Conservation (phyloP, 1,140 invertebrate species). For the Linepithema humile region DNA sequence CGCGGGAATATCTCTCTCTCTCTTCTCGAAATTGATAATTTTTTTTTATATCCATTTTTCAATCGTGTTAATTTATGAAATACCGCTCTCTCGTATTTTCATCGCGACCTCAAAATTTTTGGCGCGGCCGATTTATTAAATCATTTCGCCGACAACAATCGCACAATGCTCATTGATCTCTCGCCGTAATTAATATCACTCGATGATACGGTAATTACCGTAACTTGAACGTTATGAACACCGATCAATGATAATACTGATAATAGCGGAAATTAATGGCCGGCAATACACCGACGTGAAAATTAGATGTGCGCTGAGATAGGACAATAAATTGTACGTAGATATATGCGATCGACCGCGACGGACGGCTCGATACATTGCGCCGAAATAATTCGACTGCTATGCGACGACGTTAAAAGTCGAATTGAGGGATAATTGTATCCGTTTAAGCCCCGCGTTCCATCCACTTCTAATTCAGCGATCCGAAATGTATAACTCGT, state of each 20-base stretch:
- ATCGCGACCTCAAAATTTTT: not conserved
- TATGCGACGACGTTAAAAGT: conserved; percentile 9
- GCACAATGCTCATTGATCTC: conserved; percentile 36
- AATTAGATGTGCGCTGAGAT: conserved; percentile 42
- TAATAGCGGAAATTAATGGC: conserved; percentile 48
- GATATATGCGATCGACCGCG: conserved; percentile 2
- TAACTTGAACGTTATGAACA: conserved; percentile 48
- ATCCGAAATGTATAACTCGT: not conserved
- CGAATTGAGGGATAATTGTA: not conserved
- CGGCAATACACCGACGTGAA: conserved; percentile 38
- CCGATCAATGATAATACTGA: conserved; percentile 50
- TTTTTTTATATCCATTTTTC: no score
- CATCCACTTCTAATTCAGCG: not conserved
- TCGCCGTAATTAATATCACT: conserved; percentile 42
- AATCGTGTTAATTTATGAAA: not conserved
- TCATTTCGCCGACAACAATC: conserved; percentile 2
- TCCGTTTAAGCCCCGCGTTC: not conserved
- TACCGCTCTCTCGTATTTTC: not conserved
- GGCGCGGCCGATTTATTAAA: conserved; percentile 11
- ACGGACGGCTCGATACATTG: not conserved
- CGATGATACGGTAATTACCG: conserved; percentile 47
- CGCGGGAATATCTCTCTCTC: not conserved
- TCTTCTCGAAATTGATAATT: not conserved
- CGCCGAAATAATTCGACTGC: conserved; percentile 19
- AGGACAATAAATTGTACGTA: conserved; percentile 22